These are phyloP conservation scores for Ataeniobius toweri DNA, from an alignment of 2,797 vertebrate species.

Conservation along the genomic window DNA sequence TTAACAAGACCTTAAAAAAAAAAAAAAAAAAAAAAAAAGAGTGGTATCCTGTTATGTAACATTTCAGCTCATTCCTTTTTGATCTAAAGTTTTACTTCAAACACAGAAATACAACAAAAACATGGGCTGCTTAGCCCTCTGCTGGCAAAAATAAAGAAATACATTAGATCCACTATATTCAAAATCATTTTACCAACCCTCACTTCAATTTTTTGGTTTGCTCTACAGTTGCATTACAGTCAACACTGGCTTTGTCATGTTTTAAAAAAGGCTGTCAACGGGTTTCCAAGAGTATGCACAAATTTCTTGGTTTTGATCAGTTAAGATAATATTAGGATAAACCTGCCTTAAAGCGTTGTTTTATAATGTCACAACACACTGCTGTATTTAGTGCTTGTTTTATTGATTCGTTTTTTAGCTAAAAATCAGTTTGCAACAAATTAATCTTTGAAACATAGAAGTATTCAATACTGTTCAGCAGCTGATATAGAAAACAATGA, in stretches of 20 bases:
- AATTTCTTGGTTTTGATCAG: neutral
- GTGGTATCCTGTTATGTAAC: too few relatives aligned
- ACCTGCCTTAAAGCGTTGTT: neutral
- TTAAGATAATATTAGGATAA: neutral
- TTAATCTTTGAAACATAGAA: conserved; percentile 15
- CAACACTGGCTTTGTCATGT: neutral
- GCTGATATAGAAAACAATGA: conserved; percentile 21
- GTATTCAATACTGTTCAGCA: conserved; percentile 16
- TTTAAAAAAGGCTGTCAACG: neutral
- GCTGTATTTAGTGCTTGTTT: neutral
- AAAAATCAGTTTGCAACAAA: conserved; percentile 13
- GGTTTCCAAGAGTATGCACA: neutral
- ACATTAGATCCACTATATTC: neutral
- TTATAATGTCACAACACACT: neutral
- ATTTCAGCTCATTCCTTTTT: neutral
- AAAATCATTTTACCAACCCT: neutral
- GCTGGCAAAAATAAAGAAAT: conserved; percentile 60
- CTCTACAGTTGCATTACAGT: neutral
- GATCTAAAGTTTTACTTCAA: conserved; percentile 3
- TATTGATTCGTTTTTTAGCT: neutral
- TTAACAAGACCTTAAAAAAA: neutral
- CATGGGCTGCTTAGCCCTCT: conserved; percentile 73
- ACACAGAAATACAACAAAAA: conserved; percentile 12
- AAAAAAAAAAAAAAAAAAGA: too few relatives aligned
- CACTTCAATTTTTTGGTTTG: neutral